Conservation (phyloP, 2,113 vertebrate species). For the Eulemur macaco region DNA sequence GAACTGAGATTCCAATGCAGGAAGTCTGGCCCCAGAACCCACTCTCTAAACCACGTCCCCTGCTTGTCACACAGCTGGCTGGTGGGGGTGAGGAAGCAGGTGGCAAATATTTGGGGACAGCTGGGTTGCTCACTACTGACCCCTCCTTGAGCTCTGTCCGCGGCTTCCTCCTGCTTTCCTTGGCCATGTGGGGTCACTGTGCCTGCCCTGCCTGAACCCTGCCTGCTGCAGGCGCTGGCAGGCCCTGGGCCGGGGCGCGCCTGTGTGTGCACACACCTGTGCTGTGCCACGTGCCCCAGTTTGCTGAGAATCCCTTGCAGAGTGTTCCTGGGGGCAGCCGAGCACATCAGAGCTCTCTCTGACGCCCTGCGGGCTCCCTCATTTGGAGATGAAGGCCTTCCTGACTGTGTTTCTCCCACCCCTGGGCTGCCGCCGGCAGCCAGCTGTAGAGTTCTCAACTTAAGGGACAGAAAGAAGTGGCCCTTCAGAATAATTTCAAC, state of each 20-base stretch:
- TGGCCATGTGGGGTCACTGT: not conserved
- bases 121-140: not conserved
- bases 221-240: not conserved
- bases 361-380: not conserved
- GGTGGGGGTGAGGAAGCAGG: accelerated
- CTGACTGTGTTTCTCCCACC: not conserved
- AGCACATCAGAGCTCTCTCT: not conserved
- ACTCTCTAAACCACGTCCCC: not conserved
- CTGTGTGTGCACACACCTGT: not conserved
- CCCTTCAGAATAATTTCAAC: not conserved
- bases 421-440: not conserved
- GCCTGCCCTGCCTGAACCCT: not conserved
- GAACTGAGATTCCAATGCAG: not conserved
- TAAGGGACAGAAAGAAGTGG: constrained; percentile 19
- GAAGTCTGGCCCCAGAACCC: not conserved
- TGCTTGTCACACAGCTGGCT: not conserved
- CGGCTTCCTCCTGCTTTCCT: not conserved
- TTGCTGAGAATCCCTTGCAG: not conserved
- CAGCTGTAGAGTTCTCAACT: not conserved
- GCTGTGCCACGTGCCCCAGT: not conserved
- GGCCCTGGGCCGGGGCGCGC: not conserved
- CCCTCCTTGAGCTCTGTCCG: not conserved
- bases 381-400: not conserved
- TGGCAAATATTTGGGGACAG: not conserved
- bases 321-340: not conserved